Evolutionary conservation across 2,888 invertebrate species (phyloP), one percentile per base, ranked within the genome.

Genomic region (Eledone cirrhosa): DNA sequence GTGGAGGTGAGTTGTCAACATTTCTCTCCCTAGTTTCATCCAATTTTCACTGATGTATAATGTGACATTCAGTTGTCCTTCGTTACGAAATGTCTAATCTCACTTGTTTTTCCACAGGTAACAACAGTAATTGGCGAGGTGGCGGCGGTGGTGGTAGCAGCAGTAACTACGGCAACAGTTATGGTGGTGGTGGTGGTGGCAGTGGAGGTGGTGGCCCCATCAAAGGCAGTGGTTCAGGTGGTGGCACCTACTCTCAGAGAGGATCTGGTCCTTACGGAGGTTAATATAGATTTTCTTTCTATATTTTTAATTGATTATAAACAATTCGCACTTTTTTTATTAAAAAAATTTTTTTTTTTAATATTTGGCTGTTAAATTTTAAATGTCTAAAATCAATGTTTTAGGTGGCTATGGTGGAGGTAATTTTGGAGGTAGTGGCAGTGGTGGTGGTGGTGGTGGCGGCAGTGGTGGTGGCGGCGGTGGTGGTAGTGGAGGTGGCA

Each of bases 321-420:
- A 53, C 53, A 22, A 53, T 53, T 53, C 53, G 19, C 19, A 53
- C n/a, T 53, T n/a, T 53, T 53, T 53, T n/a, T n/a, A n/a, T n/a
- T n/a, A n/a, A n/a, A n/a, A n/a, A 53, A n/a, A 22, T 53, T 53
- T 3, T 53, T 53, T 53, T 53, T 53, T 53, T 22, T 53, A 53
- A 53, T 53, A 5, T 53, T 53, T 7, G n/a, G n/a, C n/a, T n/a
- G n/a, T n/a, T n/a, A n/a, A n/a, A n/a, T n/a, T n/a, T n/a, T n/a
- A n/a, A n/a, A n/a, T n/a, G n/a, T n/a, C n/a, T n/a, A n/a, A n/a
- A n/a, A n/a, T n/a, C 4, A 41, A 41, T 41, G 33, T 41, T 41
- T 41, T 48, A 76, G 76, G 76, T 76, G 76, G 76, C 24, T 76
- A 76, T 76, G 76, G 76, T 47, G 29, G 48, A 2, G 48, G 76